Base-by-base conservation (phyloP, 2,888 invertebrate genomes). In the Allolobophora icterica region DNA sequence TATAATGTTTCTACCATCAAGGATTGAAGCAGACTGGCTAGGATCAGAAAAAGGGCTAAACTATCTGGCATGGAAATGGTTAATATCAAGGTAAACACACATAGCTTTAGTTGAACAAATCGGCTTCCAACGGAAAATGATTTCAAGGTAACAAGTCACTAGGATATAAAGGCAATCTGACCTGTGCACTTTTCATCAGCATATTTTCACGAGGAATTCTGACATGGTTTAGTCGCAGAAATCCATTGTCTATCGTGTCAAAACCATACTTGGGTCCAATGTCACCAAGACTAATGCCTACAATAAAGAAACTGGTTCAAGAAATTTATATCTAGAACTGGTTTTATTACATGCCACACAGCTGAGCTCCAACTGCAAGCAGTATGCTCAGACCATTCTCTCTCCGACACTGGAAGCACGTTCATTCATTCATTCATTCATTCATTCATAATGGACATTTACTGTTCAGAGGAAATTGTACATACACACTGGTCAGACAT, bases 231-330 rank as follows among this genome's bases (percentile, higher is more conserved):
- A 99, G 97, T 1, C 97, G 97, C 89, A 99, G 96, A 95, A 97
- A 99, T 0, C 99, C 99, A 95, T 99, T 99, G 95, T 99, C 99
- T 71, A 97, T 97, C 0, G 97, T 97, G 94, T 98, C 97, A 97
- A 98, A 98, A 92, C 98, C 98, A 91, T 99, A 96, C 95, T 99
- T 99, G 90, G 97, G 97, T 0, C 99, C 99, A 93, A 99, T 99
- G 96, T 99, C 99, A 15, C 99, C 99, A 91, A 99, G 96, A 95
- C 97, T 97, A 92, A 99, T 97, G 84, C 97, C 97, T 96, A 91
- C 5, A 40, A 89, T 52, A 40, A 45, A 42, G 19, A 35, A 42
- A 89, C 21, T 89, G 5, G 24, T 89, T 84, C 21, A 84, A 84
- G 35, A 84, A 84, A 71, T n/a, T n/a, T n/a, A n/a, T n/a, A n/a